phyloP scores from a whole-genome alignment of 2,797 vertebrate genomes.

The Eleutherodactylus coqui region DNA sequence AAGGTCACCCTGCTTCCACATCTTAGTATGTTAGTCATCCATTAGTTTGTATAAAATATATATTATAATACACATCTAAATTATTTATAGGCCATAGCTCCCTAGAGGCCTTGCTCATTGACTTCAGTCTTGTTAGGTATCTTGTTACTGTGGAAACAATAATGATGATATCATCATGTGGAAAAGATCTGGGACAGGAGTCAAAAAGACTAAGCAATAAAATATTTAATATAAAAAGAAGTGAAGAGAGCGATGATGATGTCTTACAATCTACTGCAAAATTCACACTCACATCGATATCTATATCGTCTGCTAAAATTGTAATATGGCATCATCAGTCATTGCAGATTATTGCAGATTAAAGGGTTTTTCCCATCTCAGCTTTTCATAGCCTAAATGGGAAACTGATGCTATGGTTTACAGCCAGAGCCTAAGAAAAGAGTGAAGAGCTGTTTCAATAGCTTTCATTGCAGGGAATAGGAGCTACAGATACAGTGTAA shows the following conservation, averaged over 20 bases:
- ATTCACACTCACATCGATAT: too few relatives aligned
- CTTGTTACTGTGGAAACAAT: constrained; percentile 51
- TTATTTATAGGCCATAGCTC: constrained; percentile 51
- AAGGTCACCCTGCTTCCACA: background rate
- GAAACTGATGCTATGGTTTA: too few relatives aligned
- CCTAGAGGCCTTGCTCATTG: constrained; percentile 41
- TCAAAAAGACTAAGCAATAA: background rate
- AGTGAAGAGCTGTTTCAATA: too few relatives aligned
- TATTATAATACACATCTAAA: constrained; percentile 39
- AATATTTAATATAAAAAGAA: background rate
- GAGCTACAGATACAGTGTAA: too few relatives aligned
- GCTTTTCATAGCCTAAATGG: too few relatives aligned
- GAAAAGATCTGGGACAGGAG: constrained; percentile 24
- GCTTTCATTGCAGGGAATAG: too few relatives aligned
- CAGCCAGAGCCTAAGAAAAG: too few relatives aligned
- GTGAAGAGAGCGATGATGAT: background rate
- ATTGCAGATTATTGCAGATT: too few relatives aligned
- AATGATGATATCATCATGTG: constrained; percentile 45
- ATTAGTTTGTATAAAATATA: constrained; percentile 44
- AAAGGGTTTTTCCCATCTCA: too few relatives aligned
- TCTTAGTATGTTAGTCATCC: constrained; percentile 41
- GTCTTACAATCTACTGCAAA: too few relatives aligned
- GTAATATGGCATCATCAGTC: too few relatives aligned
- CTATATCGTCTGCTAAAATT: too few relatives aligned
- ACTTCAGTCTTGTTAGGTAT: constrained; percentile 37